Percentiles rank a stretch among this genome's conserved stretches.
These are phyloP conservation scores for Smutsia temminckii DNA, from an alignment of 2,797 vertebrate genomes.

Conservation along the genomic window DNA sequence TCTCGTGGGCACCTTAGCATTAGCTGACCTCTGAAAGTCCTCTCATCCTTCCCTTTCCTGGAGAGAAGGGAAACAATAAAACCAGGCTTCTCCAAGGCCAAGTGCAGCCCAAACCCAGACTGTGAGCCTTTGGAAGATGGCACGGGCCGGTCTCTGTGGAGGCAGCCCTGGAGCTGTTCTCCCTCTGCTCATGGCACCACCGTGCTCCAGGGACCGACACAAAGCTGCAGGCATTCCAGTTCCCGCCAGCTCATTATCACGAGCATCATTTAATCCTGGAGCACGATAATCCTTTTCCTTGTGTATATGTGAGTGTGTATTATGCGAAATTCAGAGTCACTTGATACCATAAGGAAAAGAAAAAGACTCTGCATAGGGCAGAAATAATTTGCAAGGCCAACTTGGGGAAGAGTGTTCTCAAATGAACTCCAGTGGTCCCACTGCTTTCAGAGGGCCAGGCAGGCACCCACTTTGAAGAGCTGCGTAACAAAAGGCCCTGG, in stretches of 20 bases:
- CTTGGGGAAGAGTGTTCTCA: slow-evolving; percentile 77
- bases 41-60: accelerated
- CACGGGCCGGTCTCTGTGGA: neutral
- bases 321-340: slow-evolving; percentile 78
- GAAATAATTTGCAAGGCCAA: slow-evolving; percentile 85
- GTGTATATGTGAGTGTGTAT: slow-evolving; percentile 23
- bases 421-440: slow-evolving; percentile 82
- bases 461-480: slow-evolving; percentile 80
- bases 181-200: neutral
- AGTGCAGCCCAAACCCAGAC: no score
- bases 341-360: slow-evolving; percentile 69
- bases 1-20: accelerated
- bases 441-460: slow-evolving; percentile 80
- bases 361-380: slow-evolving; percentile 78
- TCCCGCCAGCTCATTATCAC: slow-evolving; percentile 78
- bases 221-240: neutral
- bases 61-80: neutral
- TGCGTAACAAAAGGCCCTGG: slow-evolving; percentile 83
- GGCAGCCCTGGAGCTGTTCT: neutral
- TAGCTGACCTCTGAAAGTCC: neutral
- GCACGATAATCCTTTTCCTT: slow-evolving; percentile 68
- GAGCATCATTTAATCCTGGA: slow-evolving; percentile 65
- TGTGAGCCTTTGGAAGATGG: neutral
- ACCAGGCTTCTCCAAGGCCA: accelerated
- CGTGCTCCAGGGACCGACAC: neutral